phyloP scores from a whole-genome alignment of 2,888 invertebrate species.

The Leptopilina drosophilae region DNA sequence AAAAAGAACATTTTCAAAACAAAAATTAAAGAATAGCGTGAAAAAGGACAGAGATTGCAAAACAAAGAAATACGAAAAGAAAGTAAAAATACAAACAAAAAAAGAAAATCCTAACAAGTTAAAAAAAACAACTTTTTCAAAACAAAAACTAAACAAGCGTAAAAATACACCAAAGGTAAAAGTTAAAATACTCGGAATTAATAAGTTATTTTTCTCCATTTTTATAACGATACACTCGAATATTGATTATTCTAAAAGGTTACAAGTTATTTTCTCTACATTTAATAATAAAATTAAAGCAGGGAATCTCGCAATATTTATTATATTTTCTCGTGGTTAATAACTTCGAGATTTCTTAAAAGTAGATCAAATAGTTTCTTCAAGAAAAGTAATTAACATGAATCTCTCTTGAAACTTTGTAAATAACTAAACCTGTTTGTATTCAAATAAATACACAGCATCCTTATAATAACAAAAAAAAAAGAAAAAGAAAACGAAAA shows the following conservation, averaged over 20 bases:
- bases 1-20: too few species aligned
- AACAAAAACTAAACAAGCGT: neutral
- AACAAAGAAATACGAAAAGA: too few species aligned
- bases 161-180: neutral
- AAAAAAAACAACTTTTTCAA: neutral
- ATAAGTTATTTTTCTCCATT: neutral
- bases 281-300: conserved; percentile 7
- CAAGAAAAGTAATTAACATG: conserved; percentile 14
- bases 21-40: too few species aligned
- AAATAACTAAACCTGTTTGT: neutral
- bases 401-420: conserved; percentile 9
- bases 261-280: conserved; percentile 1
- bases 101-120: too few species aligned
- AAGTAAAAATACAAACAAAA: too few species aligned
- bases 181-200: neutral
- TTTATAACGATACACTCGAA: neutral
- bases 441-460: neutral
- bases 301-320: neutral
- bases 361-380: conserved; percentile 1
- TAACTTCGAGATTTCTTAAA: neutral
- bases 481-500: too few species aligned
- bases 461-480: neutral
- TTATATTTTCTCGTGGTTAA: neutral
- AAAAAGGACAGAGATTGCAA: too few species aligned
- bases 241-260: conserved; percentile 19